Evolutionary conservation across 53 echinoderm and acorn worm genomes (phyloP), one percentile per base, ranked within the genome.

Genomic region (Zoroaster sp.): DNA sequence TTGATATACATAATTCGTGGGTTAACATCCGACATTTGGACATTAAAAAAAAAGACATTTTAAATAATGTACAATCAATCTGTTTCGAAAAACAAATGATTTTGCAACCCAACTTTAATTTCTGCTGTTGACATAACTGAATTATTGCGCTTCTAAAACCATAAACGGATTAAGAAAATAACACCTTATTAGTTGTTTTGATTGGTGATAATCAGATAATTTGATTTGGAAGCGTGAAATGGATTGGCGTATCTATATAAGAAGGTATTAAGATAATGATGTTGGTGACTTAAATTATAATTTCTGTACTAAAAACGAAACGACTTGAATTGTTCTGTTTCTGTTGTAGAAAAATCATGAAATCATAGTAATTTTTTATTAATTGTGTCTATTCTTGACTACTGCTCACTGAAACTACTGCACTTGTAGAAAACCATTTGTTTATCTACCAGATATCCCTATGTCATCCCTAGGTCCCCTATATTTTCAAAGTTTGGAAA

Each of bases 41-140:
- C 15, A 18, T 20, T 31, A 3, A 35, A 21, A 8, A 12, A 12
- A 34, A 5, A 12, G 32, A 31, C 32, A 17, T 15, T 76, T 15
- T 30, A 7, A 47, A 34, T 52, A 12, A 33, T 52, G 17, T 69
- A 66, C 17, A 34, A 8, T 35, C 33, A 34, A 4, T 30, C 14
- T 78, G 7, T 42, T 40, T 20, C 68, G 23, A 45, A 17, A 40
- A 66, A 83, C 69, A 14, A 15, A 15, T 42, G 15, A 18, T 10
- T 66, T 65, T 82, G 40, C 5, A 25, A 18, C 23, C 23, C 54
- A 78, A 7, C 2, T 25, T 38, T 40, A 35, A 63, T n/a, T 33
- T 54, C 34, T 78, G 23, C 32, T 38, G 78, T 78, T 54, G 78
- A 78, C 78, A 52, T 63, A 79, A 63, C 79, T 54, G 78, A 59